Evolutionary conservation across 2,113 vertebrate species (phyloP).

Genomic region (Setophaga coronata): DNA sequence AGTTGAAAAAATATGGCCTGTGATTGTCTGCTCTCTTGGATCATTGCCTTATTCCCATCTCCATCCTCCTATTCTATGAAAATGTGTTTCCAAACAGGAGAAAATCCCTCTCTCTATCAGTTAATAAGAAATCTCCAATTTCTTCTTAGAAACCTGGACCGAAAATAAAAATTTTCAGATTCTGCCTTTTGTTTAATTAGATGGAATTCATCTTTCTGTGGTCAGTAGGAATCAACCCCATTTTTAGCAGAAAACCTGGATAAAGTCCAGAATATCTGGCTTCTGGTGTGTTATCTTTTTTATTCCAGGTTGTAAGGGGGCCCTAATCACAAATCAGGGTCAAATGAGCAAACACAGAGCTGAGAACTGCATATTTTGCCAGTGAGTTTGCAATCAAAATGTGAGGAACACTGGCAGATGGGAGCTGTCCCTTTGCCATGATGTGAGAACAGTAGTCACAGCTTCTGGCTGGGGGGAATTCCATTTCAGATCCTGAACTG

Average conservation of each 20-base stretch:
- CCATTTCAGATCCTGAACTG: not conserved
- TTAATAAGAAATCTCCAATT: not conserved
- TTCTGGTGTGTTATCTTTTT: not conserved
- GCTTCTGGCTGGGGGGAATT: not conserved
- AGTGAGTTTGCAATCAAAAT: not conserved
- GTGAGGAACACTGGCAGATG: not conserved
- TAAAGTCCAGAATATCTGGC: not conserved
- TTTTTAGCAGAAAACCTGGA: not conserved
- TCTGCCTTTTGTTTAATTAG: not conserved
- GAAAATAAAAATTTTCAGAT: not conserved
- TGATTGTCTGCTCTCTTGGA: not conserved
- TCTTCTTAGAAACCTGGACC: not conserved
- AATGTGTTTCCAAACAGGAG: not conserved
- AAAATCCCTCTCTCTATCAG: accelerated
- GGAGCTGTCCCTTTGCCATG: not conserved
- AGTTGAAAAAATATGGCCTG: not conserved
- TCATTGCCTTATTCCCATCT: not conserved
- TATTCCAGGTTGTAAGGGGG: not conserved
- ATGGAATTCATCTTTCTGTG: not conserved
- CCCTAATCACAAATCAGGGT: not conserved
- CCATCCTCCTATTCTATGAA: not conserved
- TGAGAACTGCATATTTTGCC: not conserved
- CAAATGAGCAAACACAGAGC: not conserved
- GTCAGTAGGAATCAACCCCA: not conserved
- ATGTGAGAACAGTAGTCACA: not conserved